Percentiles rank a stretch among this genome's conserved stretches.
These are phyloP conservation scores for Macroteleia sp. DNA, from an alignment of 2,888 invertebrate genomes.

Conservation along the genomic window DNA sequence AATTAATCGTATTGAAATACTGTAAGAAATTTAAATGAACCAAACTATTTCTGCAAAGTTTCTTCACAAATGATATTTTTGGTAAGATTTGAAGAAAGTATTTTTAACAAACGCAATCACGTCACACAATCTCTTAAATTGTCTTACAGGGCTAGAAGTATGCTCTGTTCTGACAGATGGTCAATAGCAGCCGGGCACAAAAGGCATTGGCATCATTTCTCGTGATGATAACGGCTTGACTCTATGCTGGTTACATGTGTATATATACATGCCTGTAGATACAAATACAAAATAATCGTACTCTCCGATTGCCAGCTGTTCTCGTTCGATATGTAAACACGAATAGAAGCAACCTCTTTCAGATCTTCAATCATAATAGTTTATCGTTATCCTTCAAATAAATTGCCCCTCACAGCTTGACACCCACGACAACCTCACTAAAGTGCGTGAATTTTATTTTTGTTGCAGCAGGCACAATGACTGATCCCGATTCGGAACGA, in stretches of 20 bases:
- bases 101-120: too few relatives aligned
- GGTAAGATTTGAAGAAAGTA: too few relatives aligned
- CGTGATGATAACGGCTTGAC: slow-evolving; percentile 56
- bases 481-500: slow-evolving; percentile 84
- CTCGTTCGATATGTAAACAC: neutral
- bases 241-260: neutral
- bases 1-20: too few relatives aligned
- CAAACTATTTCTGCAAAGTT: too few relatives aligned
- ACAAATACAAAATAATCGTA: neutral
- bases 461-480: slow-evolving; percentile 85
- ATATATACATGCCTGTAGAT: slow-evolving; percentile 10
- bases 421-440: neutral
- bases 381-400: neutral
- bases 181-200: slow-evolving; percentile 36
- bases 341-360: slow-evolving; percentile 1
- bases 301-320: slow-evolving; percentile 40
- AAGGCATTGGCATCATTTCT: slow-evolving; percentile 52
- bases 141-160: neutral
- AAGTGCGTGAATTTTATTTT: slow-evolving; percentile 11
- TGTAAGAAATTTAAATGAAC: too few relatives aligned
- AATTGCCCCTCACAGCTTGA: neutral
- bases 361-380: neutral
- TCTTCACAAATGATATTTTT: too few relatives aligned
- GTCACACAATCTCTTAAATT: neutral
- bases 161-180: slow-evolving; percentile 59